A percentile compares a stretch with the other conserved stretches of the same genome.
phyloP scores from a whole-genome alignment of 2,888 invertebrate species.

The Orthonevra nobilis region DNA sequence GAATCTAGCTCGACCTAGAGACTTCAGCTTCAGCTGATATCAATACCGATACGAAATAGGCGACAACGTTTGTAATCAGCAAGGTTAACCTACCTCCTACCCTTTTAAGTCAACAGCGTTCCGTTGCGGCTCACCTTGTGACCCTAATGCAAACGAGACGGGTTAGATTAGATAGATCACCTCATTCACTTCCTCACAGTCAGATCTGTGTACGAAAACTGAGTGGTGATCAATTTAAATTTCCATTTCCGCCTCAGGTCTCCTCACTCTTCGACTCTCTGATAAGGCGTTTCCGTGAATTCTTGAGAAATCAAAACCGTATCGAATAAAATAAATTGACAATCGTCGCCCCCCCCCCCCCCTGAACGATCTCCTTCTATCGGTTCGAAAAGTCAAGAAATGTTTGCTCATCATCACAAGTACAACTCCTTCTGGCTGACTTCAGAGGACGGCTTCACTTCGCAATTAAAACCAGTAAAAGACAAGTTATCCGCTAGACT shows the following conservation, averaged over 20 bases:
- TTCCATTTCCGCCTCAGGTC: slow-evolving; percentile 48
- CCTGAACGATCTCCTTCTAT: slow-evolving; percentile 27
- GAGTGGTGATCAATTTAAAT: slow-evolving; percentile 20
- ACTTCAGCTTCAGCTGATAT: slow-evolving; percentile 40
- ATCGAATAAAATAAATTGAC: slow-evolving; percentile 35
- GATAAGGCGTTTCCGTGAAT: slow-evolving; percentile 65
- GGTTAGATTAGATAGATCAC: slow-evolving; percentile 29
- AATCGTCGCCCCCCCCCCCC: too few relatives aligned
- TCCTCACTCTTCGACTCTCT: not conserved
- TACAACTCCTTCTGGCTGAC: not conserved
- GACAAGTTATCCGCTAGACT: slow-evolving; percentile 40
- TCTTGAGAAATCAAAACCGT: slow-evolving; percentile 8
- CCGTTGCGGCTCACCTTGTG: slow-evolving; percentile 53
- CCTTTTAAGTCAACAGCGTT: too few relatives aligned
- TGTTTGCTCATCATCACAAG: slow-evolving; percentile 9
- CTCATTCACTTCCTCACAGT: slow-evolving; percentile 33
- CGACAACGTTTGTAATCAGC: slow-evolving; percentile 57
- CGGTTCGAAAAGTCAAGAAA: slow-evolving; percentile 43
- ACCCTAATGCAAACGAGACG: slow-evolving; percentile 58
- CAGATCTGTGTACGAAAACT: slow-evolving; percentile 18
- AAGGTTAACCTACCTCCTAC: slow-evolving; percentile 38
- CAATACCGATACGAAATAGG: slow-evolving; percentile 59
- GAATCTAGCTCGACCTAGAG: slow-evolving; percentile 61
- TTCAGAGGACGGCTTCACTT: slow-evolving; percentile 21
- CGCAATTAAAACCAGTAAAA: slow-evolving; percentile 30